Percentiles rank a stretch among this genome's conserved stretches.
Conservation (phyloP, 2,113 vertebrate species). For the Heterocephalus glaber region DNA sequence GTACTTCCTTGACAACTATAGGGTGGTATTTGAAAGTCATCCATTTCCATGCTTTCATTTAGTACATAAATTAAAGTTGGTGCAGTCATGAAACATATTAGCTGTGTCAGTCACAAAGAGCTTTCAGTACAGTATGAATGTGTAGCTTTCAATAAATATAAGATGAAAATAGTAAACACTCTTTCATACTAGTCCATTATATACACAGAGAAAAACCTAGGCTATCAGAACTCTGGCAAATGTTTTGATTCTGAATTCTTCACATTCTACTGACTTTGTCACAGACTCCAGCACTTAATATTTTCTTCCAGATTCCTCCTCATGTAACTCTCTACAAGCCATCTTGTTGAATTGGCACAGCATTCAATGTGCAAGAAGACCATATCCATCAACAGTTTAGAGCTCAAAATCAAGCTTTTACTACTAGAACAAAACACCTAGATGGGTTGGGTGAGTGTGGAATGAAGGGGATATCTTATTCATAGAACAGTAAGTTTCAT, state of each 20-base stretch:
- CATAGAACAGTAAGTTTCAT: neutral
- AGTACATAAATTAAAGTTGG: neutral
- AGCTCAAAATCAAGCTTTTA: neutral
- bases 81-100: neutral
- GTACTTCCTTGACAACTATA: neutral
- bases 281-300: neutral
- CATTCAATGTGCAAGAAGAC: neutral
- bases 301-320: neutral
- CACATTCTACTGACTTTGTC: neutral
- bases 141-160: neutral
- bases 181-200: neutral
- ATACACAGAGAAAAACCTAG: neutral
- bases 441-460: too few species aligned
- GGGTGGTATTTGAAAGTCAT: neutral
- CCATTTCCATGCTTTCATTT: neutral
- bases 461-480: neutral
- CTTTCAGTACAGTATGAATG: neutral
- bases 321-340: neutral
- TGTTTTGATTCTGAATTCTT: slow-evolving; percentile 31
- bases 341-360: neutral
- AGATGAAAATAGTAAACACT: neutral
- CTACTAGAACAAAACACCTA: neutral
- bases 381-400: too few species aligned
- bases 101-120: neutral
- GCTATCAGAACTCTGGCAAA: neutral